These are phyloP conservation scores for Diacarnus erythraeanus DNA, from an alignment of 37 sponge, comb jelly and placozoan genomes.

Conservation along the genomic window DNA sequence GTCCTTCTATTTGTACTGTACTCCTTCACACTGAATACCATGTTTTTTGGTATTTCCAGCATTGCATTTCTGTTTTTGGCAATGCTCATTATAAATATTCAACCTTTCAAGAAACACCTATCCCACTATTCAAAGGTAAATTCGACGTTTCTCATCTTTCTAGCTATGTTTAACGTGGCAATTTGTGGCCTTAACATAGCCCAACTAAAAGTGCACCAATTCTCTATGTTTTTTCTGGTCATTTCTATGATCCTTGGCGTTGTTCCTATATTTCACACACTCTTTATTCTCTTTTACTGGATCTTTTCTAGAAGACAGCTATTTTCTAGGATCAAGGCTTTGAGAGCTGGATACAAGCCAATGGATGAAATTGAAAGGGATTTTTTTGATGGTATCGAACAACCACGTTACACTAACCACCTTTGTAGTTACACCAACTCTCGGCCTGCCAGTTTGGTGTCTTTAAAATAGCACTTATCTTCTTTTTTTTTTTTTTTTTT, in stretches of 20 bases:
- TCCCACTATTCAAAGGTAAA: background rate
- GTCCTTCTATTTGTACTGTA: slow-evolving; percentile 10
- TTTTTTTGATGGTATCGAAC: background rate
- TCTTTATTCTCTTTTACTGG: background rate
- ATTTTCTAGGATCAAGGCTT: background rate
- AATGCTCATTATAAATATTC: background rate
- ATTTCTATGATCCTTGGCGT: background rate
- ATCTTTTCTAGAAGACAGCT: background rate
- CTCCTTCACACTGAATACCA: background rate
- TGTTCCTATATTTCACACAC: background rate
- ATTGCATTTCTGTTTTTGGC: background rate
- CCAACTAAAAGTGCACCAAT: background rate
- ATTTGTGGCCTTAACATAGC: background rate
- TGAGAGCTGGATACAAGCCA: background rate
- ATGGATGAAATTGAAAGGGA: background rate
- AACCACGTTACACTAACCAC: no score
- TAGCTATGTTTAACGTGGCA: background rate
- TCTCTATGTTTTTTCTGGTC: background rate
- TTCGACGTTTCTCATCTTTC: background rate
- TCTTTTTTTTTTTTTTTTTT: no score
- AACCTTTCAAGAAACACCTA: background rate
- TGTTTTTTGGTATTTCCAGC: background rate
- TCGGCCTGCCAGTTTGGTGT: no score
- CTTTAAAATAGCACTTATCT: no score
- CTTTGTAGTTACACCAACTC: no score